Evolutionary conservation across 2,113 vertebrate species (phyloP), one percentile per base, ranked within the genome.

Genomic region (Tympanuchus pallidicinctus): DNA sequence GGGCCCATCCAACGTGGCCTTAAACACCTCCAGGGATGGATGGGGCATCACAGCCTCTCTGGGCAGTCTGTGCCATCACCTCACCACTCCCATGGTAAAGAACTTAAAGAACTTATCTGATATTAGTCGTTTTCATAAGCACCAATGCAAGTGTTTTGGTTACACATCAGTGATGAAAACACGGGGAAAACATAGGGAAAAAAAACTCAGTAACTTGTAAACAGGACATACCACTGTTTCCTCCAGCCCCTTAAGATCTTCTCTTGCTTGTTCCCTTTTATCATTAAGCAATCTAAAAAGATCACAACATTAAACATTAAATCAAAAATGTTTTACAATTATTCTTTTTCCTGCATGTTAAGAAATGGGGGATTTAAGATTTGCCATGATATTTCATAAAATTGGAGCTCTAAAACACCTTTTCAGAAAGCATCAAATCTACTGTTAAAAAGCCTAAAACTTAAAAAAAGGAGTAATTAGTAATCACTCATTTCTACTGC

Each of bases 161-260:
- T 65, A 82, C 3, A 54, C 11, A 69, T 40, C 32, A 61, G 34
- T 50, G 60, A 36, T 16, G 36, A 86, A 65, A 28, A 70, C 52
- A 13, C 36, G 27, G 15, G 8, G 13, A 13, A 54, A 63, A 52
- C 52, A 13, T 42, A 28, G 15, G 8, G 13, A 13, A 54, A 63
- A 52, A 38, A 75, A 78, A 25, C 50, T 76, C 30, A 64, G 18
- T n/a, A 11, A 72, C 47, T 4, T 10, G 28, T 67, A 79, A 52
- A 75, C 10, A 77, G 84, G 45, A 96, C 98, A 42, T 97, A 99
- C 99, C 98, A 99, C 99, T 10, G 99, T 99, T 94, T 99, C 99
- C 91, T 99, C 99, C 77, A 99, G 97, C 28, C 99, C 99, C 92
- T 99, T 99, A 48, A 99, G 98, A 93, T 99, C 99, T 95, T 99